Conservation (phyloP, 2,888 invertebrate genomes). For the Heliconius cydno region DNA sequence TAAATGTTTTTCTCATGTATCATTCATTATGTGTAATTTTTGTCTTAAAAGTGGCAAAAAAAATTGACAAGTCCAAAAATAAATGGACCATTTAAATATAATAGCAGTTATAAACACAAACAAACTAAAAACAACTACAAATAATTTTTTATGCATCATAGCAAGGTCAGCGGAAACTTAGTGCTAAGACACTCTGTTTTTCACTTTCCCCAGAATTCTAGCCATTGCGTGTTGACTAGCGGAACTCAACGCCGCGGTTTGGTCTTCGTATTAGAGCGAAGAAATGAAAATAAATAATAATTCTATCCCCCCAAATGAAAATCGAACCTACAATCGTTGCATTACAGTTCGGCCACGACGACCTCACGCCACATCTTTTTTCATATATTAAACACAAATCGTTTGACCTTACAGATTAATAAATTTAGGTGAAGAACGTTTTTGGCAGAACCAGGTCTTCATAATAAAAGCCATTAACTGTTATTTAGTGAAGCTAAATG, state of each 20-base stretch:
- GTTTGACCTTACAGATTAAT: slow-evolving; percentile 11
- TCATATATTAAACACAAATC: background rate
- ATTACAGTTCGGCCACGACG: too few species aligned
- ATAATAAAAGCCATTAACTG: slow-evolving; percentile 23
- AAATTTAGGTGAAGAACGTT: slow-evolving; percentile 15
- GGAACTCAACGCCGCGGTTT: too few species aligned
- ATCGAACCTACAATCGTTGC: too few species aligned
- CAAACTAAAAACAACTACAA: too few species aligned
- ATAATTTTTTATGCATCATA: too few species aligned
- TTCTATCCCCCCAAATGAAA: too few species aligned
- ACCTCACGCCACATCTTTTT: background rate
- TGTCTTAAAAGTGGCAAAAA: background rate
- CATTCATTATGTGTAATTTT: background rate
- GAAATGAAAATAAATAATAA: too few species aligned
- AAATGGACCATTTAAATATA: background rate
- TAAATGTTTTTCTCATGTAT: background rate
- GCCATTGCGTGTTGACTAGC: too few species aligned
- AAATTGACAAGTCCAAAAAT: background rate
- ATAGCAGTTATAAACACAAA: background rate
- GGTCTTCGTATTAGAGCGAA: too few species aligned
- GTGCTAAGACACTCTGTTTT: too few species aligned
- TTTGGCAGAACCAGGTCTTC: slow-evolving; percentile 26
- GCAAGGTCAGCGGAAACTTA: too few species aligned
- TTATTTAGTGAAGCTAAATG: slow-evolving; percentile 33
- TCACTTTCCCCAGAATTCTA: too few species aligned